A percentile compares a stretch with the other conserved stretches of the same genome.
phyloP scores from a whole-genome alignment of 2,888 invertebrate species.

The Achlya flavicornis region DNA sequence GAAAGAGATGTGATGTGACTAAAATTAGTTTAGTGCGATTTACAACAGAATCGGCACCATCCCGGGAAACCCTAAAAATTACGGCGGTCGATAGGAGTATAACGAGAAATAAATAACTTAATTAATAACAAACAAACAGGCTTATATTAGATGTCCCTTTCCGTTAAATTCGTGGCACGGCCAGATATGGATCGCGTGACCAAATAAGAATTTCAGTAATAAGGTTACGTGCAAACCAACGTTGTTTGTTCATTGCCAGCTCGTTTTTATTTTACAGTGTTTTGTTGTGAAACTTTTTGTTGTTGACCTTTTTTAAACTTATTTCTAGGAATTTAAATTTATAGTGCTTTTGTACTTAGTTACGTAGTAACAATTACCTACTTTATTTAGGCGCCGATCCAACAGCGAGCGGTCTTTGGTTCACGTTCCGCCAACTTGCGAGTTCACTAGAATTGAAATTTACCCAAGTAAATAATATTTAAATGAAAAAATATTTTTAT shows the following conservation, averaged over 20 bases:
- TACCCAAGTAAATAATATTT: too few species aligned
- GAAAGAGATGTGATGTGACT: too few species aligned
- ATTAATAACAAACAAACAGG: slow-evolving; percentile 3
- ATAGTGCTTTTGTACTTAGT: too few species aligned
- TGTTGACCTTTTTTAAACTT: not conserved
- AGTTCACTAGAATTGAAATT: too few species aligned
- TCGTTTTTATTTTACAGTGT: not conserved
- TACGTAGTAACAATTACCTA: too few species aligned
- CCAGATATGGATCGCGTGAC: slow-evolving; percentile 1
- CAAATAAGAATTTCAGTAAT: not conserved
- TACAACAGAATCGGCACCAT: too few species aligned
- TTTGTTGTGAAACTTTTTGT: not conserved
- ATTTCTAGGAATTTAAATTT: not conserved
- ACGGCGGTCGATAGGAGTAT: not conserved
- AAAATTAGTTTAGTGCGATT: too few species aligned
- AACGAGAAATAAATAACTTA: slow-evolving; percentile 2
- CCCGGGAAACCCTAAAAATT: not conserved
- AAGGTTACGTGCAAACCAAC: not conserved
- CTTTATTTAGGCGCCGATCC: too few species aligned
- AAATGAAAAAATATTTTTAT: too few species aligned
- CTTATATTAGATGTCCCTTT: not conserved
- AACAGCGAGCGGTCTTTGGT: too few species aligned
- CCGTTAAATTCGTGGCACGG: not conserved
- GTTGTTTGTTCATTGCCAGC: slow-evolving; percentile 4
- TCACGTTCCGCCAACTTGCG: too few species aligned